phyloP scores from a whole-genome alignment of 2,113 vertebrate species.

The Daubentonia madagascariensis region DNA sequence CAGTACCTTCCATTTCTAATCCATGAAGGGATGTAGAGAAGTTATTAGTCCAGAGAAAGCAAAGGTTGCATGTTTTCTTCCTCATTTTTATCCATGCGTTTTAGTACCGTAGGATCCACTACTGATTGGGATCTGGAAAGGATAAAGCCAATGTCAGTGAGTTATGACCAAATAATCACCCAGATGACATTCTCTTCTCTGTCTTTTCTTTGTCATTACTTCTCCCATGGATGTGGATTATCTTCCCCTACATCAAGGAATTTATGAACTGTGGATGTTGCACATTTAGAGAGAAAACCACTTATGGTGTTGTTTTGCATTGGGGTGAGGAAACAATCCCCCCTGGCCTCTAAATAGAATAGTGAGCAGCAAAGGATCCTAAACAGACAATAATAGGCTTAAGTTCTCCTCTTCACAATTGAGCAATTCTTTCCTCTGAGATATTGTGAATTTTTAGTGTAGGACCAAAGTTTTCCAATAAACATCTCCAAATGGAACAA shows the following conservation, averaged over 20 bases:
- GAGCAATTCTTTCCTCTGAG: not conserved
- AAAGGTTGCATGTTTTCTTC: constrained; percentile 99
- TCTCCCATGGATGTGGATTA: not conserved
- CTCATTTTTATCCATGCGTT: constrained; percentile 93
- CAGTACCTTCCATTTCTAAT: constrained; percentile 75
- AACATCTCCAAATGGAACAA: not conserved
- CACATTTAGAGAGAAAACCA: not conserved
- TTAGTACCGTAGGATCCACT: constrained; percentile 96
- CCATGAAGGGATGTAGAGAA: constrained; percentile 57
- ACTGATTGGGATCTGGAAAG: constrained; percentile 95
- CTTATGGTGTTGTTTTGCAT: not conserved
- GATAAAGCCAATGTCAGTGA: not conserved
- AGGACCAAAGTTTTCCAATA: not conserved
- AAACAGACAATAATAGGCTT: not conserved
- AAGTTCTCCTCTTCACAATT: not conserved
- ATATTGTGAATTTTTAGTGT: not conserved
- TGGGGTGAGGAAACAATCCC: not conserved
- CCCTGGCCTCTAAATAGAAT: not conserved
- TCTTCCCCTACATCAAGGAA: not conserved
- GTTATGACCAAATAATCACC: not conserved
- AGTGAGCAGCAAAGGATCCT: not conserved
- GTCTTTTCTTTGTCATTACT: not conserved
- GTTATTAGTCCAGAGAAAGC: constrained; percentile 94
- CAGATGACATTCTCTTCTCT: not conserved
- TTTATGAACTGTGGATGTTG: not conserved